Evolutionary conservation across 2,797 vertebrate species (phyloP).

Genomic region (Nothura maculosa): DNA sequence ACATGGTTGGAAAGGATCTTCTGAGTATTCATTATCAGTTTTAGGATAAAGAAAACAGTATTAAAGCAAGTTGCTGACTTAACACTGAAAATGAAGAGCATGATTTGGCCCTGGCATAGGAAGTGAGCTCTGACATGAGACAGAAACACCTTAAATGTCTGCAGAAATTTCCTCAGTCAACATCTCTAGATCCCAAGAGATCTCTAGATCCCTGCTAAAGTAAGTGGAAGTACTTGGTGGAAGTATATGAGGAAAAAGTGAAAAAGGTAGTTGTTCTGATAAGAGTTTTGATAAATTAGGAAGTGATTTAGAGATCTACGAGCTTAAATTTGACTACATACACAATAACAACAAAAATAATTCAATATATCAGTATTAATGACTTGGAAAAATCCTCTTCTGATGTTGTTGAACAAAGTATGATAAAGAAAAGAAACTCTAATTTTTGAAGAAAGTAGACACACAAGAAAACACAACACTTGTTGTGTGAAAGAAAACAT

Average conservation of each 20-base stretch:
- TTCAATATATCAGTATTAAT: neutral
- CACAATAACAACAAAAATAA: neutral
- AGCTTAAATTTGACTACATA: neutral
- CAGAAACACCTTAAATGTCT: neutral
- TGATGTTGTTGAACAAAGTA: neutral
- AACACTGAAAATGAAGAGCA: neutral
- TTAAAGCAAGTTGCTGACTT: neutral
- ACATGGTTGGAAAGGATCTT: neutral
- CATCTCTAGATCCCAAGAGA: neutral
- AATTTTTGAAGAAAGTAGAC: neutral
- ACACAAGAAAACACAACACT: neutral
- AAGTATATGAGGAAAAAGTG: neutral
- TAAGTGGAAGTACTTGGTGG: neutral
- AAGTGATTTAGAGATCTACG: neutral
- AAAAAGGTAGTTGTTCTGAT: neutral
- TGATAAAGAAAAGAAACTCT: neutral
- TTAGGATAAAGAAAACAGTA: neutral
- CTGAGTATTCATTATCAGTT: neutral
- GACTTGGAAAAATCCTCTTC: neutral
- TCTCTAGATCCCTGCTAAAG: neutral
- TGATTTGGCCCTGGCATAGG: neutral
- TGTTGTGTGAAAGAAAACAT: neutral
- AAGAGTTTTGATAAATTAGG: neutral
- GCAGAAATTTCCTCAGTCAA: neutral
- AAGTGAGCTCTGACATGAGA: rapidly evolving